These are phyloP conservation scores for Lycodopsis pacificus DNA, from an alignment of 2,797 vertebrate genomes.

Conservation along the genomic window DNA sequence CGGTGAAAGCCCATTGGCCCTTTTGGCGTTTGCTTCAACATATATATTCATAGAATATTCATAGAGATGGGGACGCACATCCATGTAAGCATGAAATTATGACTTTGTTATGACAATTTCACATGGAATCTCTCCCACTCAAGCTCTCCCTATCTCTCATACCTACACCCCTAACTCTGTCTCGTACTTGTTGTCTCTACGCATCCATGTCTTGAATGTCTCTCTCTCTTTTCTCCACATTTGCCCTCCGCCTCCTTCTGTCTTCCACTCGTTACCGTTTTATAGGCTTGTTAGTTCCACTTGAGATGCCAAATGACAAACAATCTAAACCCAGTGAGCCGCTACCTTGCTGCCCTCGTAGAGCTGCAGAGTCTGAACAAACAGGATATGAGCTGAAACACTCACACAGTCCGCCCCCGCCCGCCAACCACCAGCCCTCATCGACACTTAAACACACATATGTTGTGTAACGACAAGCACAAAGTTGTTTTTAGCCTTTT, in stretches of 20 bases:
- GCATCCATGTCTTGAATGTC: slow-evolving; percentile 33
- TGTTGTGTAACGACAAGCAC: slow-evolving; percentile 36
- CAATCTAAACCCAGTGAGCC: slow-evolving; percentile 81
- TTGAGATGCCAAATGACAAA: slow-evolving; percentile 85
- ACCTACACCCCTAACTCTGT: slow-evolving; percentile 32
- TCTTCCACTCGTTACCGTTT: slow-evolving; percentile 70
- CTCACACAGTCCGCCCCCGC: slow-evolving; percentile 54
- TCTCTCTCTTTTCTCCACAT: slow-evolving; percentile 35
- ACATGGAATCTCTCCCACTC: slow-evolving; percentile 68
- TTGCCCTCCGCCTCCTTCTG: slow-evolving; percentile 33
- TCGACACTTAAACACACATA: slow-evolving; percentile 50
- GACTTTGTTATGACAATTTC: slow-evolving; percentile 65
- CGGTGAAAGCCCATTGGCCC: neutral
- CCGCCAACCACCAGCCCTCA: slow-evolving; percentile 51
- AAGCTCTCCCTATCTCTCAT: slow-evolving; percentile 25
- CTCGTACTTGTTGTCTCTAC: slow-evolving; percentile 11
- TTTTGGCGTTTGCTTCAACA: neutral
- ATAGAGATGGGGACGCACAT: slow-evolving; percentile 24
- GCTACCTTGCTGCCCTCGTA: slow-evolving; percentile 71
- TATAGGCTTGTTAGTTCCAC: slow-evolving; percentile 87
- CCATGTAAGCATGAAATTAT: slow-evolving; percentile 57
- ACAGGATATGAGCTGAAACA: slow-evolving; percentile 78
- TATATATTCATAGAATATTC: slow-evolving; percentile 11
- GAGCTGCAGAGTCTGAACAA: slow-evolving; percentile 77
- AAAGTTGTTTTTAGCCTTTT: slow-evolving; percentile 37